phyloP scores from a whole-genome alignment of 1,140 invertebrate genomes.

The Drosophila novamexicana region DNA sequence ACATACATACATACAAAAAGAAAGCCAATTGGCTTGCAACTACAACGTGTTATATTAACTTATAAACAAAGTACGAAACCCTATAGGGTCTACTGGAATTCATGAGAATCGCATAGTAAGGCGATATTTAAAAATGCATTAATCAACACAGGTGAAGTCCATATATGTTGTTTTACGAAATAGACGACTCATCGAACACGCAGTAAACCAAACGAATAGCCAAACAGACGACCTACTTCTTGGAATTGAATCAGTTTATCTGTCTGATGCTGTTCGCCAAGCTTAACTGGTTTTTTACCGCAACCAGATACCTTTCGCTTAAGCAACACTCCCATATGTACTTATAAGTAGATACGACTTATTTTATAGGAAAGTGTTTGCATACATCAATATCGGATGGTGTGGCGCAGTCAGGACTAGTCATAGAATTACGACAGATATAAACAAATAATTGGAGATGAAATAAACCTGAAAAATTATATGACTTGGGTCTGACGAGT shows the following conservation, averaged over 20 bases:
- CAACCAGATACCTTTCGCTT: constrained; percentile 39
- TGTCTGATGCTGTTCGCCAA: constrained; percentile 12
- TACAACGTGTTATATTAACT: no score
- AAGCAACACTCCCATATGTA: not conserved
- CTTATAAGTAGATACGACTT: constrained; percentile 18
- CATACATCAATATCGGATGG: not conserved
- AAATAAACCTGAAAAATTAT: no score
- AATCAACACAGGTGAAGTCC: no score
- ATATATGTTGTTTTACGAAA: constrained; percentile 16
- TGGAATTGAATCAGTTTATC: constrained; percentile 32
- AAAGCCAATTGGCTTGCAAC: no score
- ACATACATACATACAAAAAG: no score
- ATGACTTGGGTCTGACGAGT: no score
- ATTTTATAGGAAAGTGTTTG: constrained; percentile 20
- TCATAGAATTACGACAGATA: not conserved
- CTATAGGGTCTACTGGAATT: not conserved
- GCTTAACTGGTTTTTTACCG: constrained; percentile 23
- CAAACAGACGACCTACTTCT: constrained; percentile 31
- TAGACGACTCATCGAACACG: constrained; percentile 7
- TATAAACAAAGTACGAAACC: no score
- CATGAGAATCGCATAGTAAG: not conserved
- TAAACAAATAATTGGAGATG: no score
- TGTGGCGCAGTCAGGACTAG: not conserved
- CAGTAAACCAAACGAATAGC: constrained; percentile 14
- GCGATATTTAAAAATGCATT: not conserved